Conservation (phyloP, 2,797 vertebrate species). For the Sebastiscus tertius region DNA sequence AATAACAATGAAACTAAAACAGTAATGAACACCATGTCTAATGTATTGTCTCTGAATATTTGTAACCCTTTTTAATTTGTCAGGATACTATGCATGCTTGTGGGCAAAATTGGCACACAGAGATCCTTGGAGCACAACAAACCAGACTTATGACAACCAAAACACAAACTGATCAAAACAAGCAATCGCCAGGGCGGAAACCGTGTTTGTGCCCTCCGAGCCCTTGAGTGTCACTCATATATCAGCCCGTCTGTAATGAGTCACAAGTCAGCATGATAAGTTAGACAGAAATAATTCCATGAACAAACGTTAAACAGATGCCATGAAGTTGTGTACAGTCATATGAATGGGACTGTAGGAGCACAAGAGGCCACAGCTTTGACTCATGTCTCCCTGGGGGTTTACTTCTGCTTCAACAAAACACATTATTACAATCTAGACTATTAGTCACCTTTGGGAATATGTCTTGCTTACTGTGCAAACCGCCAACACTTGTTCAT, state of each 20-base stretch:
- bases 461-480: slow-evolving; percentile 3
- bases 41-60: slow-evolving; percentile 27
- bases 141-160: slow-evolving; percentile 27
- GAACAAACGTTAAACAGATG: slow-evolving; percentile 15
- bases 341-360: slow-evolving; percentile 11
- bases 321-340: slow-evolving; percentile 42
- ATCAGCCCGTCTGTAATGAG: slow-evolving; percentile 25
- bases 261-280: slow-evolving; percentile 36
- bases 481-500: background rate
- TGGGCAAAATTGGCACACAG: slow-evolving; percentile 14
- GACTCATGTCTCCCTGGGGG: slow-evolving; percentile 62
- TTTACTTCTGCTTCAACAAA: slow-evolving; percentile 46
- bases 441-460: slow-evolving; percentile 53
- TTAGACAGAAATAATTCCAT: slow-evolving; percentile 37
- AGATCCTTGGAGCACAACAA: slow-evolving; percentile 6
- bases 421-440: slow-evolving; percentile 18
- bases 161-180: slow-evolving; percentile 41
- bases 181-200: slow-evolving; percentile 1
- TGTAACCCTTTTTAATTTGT: slow-evolving; percentile 27
- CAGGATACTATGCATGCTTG: slow-evolving; percentile 24
- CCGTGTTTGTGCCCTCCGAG: background rate
- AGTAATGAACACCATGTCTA: background rate
- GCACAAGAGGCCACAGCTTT: slow-evolving; percentile 20
- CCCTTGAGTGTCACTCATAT: slow-evolving; percentile 18
- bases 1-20: slow-evolving; percentile 31